A percentile compares a stretch with the other conserved stretches of the same genome.
phyloP scores from a whole-genome alignment of 2,888 invertebrate species.

The Vesta saturnalis region DNA sequence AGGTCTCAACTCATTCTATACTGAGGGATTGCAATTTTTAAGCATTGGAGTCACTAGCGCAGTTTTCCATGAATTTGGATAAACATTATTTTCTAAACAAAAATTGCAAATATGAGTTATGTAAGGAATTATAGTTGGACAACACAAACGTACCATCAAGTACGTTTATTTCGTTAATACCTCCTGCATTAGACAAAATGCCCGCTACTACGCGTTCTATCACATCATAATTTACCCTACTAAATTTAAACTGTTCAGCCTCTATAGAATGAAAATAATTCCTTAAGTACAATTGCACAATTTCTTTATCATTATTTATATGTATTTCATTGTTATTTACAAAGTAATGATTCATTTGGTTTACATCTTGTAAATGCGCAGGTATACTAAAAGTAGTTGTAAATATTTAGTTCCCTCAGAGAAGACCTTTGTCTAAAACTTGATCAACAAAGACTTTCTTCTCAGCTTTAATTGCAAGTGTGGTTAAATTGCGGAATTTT shows the following conservation, averaged over 20 bases:
- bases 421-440: neutral
- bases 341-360: neutral
- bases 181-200: neutral
- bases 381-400: neutral
- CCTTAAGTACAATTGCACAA: neutral
- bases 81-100: slow-evolving; percentile 21
- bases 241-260: neutral
- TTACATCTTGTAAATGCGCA: neutral
- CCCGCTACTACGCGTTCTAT: neutral
- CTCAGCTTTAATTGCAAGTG: too few species aligned
- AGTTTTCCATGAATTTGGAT: slow-evolving; percentile 43
- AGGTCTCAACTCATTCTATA: slow-evolving; percentile 42
- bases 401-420: neutral
- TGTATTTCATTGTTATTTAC: neutral
- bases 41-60: slow-evolving; percentile 43
- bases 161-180: neutral
- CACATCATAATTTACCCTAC: neutral
- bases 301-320: neutral
- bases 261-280: neutral
- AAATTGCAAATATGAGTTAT: slow-evolving; percentile 19
- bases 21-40: slow-evolving; percentile 34
- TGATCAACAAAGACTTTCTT: too few species aligned
- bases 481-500: too few species aligned
- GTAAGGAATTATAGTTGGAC: slow-evolving; percentile 18
- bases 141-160: neutral